Percentiles rank a stretch among this genome's conserved stretches.
Evolutionary conservation across 2,113 vertebrate genomes (phyloP).

Genomic region (Mirza zaza): DNA sequence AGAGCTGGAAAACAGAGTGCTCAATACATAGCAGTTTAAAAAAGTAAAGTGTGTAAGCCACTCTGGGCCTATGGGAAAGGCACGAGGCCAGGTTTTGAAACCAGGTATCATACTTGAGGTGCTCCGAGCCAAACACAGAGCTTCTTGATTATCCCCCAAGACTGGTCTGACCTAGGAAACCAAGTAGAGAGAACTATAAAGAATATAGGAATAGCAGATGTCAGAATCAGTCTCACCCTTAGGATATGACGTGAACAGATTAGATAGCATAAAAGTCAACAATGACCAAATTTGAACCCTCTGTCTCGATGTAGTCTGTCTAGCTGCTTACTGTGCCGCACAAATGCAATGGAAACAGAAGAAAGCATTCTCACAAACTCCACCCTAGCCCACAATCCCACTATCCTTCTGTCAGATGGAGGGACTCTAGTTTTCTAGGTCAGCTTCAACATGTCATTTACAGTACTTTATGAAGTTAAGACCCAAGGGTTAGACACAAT

Average conservation of each 20-base stretch:
- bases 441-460: neutral
- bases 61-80: neutral
- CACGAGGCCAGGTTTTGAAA: neutral
- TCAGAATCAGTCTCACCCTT: neutral
- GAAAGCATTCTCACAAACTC: neutral
- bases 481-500: neutral
- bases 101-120: neutral
- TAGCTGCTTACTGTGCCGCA: neutral
- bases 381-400: neutral
- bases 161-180: neutral
- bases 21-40: neutral
- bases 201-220: neutral
- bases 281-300: neutral
- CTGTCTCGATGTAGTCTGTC: neutral
- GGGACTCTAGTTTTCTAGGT: neutral
- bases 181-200: neutral
- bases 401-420: neutral
- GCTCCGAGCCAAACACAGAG: neutral
- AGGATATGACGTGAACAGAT: neutral
- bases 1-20: neutral
- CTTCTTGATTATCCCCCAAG: neutral
- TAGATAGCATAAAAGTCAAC: neutral
- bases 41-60: neutral
- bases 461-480: neutral
- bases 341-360: neutral